Conservation (phyloP, 1,140 invertebrate species). For the Oedothorax gibbosus region DNA sequence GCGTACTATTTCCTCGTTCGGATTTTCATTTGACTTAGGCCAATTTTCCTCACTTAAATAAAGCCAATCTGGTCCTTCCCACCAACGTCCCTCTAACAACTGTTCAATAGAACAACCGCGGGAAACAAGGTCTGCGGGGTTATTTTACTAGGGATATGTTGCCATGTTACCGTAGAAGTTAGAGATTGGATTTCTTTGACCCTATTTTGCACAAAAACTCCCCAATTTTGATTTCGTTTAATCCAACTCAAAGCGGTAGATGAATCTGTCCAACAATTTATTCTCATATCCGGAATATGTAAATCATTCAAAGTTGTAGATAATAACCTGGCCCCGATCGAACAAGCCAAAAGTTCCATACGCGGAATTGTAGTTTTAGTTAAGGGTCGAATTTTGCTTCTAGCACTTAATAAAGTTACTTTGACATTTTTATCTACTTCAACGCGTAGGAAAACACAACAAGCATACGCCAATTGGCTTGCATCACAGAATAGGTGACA, state of each 20-base stretch:
- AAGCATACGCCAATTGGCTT: background rate
- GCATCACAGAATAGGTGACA: background rate
- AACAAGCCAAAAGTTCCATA: background rate
- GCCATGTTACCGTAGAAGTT: background rate
- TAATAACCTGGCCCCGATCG: background rate
- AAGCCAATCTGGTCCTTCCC: constrained; percentile 1
- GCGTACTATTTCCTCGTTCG: background rate
- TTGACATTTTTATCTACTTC: background rate
- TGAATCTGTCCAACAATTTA: constrained; percentile 1
- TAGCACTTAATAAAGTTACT: background rate
- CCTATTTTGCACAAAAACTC: constrained; percentile 11
- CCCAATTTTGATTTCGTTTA: background rate
- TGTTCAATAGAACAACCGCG: background rate
- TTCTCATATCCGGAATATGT: background rate
- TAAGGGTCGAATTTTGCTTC: background rate
- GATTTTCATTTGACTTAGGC: background rate
- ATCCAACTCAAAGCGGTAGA: background rate
- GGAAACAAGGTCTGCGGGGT: background rate
- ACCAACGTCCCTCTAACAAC: background rate
- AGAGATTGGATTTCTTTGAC: constrained; percentile 5
- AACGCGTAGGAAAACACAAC: background rate
- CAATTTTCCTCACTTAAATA: background rate
- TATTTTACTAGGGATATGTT: background rate
- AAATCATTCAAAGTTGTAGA: background rate
- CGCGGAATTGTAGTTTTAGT: background rate